Base-by-base conservation (phyloP, 2,113 vertebrate genomes). In the Cynoglossus semilaevis region DNA sequence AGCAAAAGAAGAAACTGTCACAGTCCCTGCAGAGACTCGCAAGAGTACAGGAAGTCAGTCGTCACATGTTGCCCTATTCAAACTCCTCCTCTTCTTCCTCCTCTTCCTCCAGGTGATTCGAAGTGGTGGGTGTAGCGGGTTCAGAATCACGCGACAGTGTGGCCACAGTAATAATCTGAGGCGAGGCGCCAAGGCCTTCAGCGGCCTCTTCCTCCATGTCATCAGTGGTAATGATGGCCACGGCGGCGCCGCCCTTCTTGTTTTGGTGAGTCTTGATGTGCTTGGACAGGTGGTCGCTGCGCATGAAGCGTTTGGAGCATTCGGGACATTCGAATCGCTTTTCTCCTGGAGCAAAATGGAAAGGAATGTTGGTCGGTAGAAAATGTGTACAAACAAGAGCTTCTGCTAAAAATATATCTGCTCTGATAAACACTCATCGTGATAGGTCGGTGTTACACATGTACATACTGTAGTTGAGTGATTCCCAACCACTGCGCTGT, bases 181-280 rank as follows among this genome's bases (percentile, higher is more conserved):
- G 96, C 68, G 95, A 95, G 67, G 94, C 92, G 53, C 91, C 91
- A 74, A 97, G 92, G 83, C 92, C 93, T 84, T 96, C 95, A 40
- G 94, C 92, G 70, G 92, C 91, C 44, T 94, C 94, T 90, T 95
- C 94, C 84, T 98, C 96, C 92, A 98, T 92, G 90, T 96, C 94
- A 68, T 94, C 94, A 14, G 96, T 97, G 86, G 95, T 98, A 88
- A 99, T 94, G 88, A 99, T 98, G 80, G 95, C 93, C 85, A 98
- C 92, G 11, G 96, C 93, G 1, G 95, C 92, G 13, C 95, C 94
- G 44, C 93, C 93, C 74, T 98, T 98, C 90, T 99, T 99, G 91
- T 98, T 98, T 91, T 98, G 96, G 83, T 99, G 97, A 5, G 97
- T 99, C 91, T 99, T 99, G 87, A 98, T 95, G 81, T 99, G 97